Evolutionary conservation across 2,888 invertebrate genomes (phyloP), one percentile per base, ranked within the genome.

Genomic region (Crematogaster levior): DNA sequence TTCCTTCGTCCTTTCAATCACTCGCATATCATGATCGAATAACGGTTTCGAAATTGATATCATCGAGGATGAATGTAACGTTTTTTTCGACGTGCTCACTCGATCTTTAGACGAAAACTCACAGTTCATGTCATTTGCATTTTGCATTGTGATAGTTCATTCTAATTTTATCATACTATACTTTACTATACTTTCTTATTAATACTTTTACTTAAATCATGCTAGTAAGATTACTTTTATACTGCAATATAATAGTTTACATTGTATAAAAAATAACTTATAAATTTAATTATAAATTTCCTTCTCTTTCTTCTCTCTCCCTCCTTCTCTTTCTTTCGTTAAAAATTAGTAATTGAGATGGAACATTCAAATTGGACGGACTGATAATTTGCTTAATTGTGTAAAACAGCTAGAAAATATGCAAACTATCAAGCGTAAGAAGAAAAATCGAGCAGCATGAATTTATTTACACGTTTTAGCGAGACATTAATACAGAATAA

Each of bases 1-100:
- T 53, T 66, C 46, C 84, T 73, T 61, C 61, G 43, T 74, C 56
- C 37, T 83, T 68, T 77, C 81, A 66, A 83, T 80, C 86, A 80
- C 77, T 84, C 40, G 68, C 61, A 72, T 73, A 85, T 84, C 81
- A 74, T 24, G 80, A 77, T 66, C 83, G 80, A 81, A 81, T 80
- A 58, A 85, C 81, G 79, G 82, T 84, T 77, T 82, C 80, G 82
- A 85, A 87, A 88, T 85, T 84, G 84, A 81, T 84, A 84, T 53
- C 40, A 61, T 58, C 40, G 75, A 27, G 56, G 56, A 68, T 56
- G 73, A 80, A 48, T 72, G 40, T 27, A 60, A 60, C 48, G 53
- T 43, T 51, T 24, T n/a, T 7, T 5, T 27, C 37, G n/a, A 24
- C 34, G 3, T 10, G 27, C 48, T 30, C 9, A 10, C 24, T 43